Conservation (phyloP, 2,797 vertebrate species). For the Botia almorhae region DNA sequence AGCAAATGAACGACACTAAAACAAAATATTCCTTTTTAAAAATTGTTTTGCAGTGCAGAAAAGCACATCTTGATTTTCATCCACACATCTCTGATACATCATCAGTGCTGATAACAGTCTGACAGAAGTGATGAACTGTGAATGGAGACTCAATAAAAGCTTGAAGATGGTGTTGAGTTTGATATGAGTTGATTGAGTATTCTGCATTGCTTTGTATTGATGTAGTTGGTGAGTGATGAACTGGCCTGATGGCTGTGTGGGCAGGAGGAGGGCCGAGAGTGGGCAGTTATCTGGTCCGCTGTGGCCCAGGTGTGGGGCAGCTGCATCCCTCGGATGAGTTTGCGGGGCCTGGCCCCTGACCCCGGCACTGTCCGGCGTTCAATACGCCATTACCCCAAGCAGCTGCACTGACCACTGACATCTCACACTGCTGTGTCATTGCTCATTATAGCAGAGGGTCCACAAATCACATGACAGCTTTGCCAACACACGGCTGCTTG, state of each 20-base stretch:
- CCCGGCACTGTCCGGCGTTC: conserved; percentile 73
- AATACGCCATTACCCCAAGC: conserved; percentile 77
- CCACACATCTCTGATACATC: conserved; percentile 2
- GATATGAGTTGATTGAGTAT: conserved; percentile 57
- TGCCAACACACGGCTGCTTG: conserved; percentile 21
- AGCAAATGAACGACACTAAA: conserved; percentile 28
- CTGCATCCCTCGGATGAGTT: conserved; percentile 64
- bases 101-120: conserved; percentile 31
- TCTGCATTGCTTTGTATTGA: conserved; percentile 53
- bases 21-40: neutral
- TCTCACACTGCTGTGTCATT: conserved; percentile 27
- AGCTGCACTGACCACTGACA: conserved; percentile 65
- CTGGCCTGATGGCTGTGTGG: conserved; percentile 56
- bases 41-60: conserved; percentile 2
- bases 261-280: conserved; percentile 48
- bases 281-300: conserved; percentile 31
- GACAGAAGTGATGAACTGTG: conserved; percentile 17
- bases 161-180: conserved; percentile 55
- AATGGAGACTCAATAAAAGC: conserved; percentile 61
- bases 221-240: conserved; percentile 61
- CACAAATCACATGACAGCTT: conserved; percentile 55
- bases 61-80: conserved; percentile 9
- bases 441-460: neutral
- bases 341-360: conserved; percentile 68
- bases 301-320: conserved; percentile 76